A percentile compares a stretch with the other conserved stretches of the same genome.
These are phyloP conservation scores for Papilio dardanus DNA, from an alignment of 1,140 invertebrate species.

Conservation along the genomic window DNA sequence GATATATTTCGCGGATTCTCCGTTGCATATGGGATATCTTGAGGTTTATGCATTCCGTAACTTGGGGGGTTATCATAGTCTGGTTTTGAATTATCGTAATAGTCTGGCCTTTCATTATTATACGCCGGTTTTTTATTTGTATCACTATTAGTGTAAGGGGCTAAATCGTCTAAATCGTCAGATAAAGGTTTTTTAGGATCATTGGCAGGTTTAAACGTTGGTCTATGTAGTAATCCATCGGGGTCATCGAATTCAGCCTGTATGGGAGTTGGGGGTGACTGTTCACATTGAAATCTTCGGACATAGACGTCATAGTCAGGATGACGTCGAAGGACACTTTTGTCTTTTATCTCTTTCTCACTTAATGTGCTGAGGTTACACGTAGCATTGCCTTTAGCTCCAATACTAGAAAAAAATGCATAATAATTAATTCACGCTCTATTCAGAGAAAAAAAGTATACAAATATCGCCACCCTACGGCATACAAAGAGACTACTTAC, in stretches of 20 bases:
- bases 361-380: slow-evolving; percentile 66
- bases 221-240: slow-evolving; percentile 54
- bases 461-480: slow-evolving; percentile 47
- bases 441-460: not conserved
- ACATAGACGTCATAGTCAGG: slow-evolving; percentile 75
- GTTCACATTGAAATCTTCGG: slow-evolving; percentile 66
- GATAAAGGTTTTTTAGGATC: slow-evolving; percentile 59
- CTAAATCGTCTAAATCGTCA: slow-evolving; percentile 54
- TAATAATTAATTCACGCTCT: not conserved
- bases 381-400: slow-evolving; percentile 75
- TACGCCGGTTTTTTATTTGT: slow-evolving; percentile 50
- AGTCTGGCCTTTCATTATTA: slow-evolving; percentile 66
- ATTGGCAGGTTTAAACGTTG: slow-evolving; percentile 61
- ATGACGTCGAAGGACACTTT: slow-evolving; percentile 58
- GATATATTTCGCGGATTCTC: slow-evolving; percentile 50
- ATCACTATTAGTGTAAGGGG: slow-evolving; percentile 51
- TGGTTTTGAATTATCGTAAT: slow-evolving; percentile 58
- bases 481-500: slow-evolving; percentile 50
- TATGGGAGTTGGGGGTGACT: slow-evolving; percentile 65
- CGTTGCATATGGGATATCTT: slow-evolving; percentile 62
- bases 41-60: slow-evolving; percentile 67
- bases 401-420: slow-evolving; percentile 57
- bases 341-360: slow-evolving; percentile 68
- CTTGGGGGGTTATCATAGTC: slow-evolving; percentile 63
- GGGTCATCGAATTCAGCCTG: slow-evolving; percentile 59